Conservation (phyloP, 2,888 invertebrate species). For the Drosophila koepferae region DNA sequence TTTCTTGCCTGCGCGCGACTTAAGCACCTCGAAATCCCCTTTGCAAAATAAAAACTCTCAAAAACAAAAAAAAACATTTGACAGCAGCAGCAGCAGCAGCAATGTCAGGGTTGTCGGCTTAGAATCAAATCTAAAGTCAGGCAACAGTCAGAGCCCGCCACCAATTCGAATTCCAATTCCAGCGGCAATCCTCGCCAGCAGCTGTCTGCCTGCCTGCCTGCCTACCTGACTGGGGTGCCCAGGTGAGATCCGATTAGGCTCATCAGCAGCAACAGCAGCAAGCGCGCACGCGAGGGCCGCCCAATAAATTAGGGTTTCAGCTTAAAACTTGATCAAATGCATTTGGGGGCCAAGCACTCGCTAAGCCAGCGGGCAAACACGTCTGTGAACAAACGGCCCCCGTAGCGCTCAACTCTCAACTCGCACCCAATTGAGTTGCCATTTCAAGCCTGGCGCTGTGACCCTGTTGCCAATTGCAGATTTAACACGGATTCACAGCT, state of each 20-base stretch:
- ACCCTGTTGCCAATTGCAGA: conserved; percentile 44
- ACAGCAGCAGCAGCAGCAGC: conserved; percentile 46
- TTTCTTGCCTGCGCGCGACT: conserved; percentile 44
- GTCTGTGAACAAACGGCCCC: not conserved
- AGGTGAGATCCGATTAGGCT: conserved; percentile 76
- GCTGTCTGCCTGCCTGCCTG: conserved; percentile 65
- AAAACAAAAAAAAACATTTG: conserved; percentile 48
- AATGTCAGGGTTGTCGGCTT: conserved; percentile 64
- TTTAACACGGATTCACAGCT: conserved; percentile 18
- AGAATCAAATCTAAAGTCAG: conserved; percentile 68
- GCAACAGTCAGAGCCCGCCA: conserved; percentile 2
- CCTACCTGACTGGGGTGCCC: conserved; percentile 48
- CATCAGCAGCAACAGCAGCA: conserved; percentile 49
- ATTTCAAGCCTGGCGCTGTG: not conserved
- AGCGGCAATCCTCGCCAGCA: conserved; percentile 46
- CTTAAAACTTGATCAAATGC: conserved; percentile 36
- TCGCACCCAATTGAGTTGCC: not conserved
- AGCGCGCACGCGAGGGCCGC: conserved; percentile 28
- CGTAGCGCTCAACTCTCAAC: not conserved
- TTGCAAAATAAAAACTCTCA: conserved; percentile 8
- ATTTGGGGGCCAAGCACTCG: conserved; percentile 10
- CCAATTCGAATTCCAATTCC: conserved; percentile 11
- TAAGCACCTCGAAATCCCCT: conserved; percentile 60
- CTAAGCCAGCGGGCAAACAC: conserved; percentile 21
- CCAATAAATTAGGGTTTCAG: conserved; percentile 47